Evolutionary conservation across 2,113 vertebrate species (phyloP).

Genomic region (Taxidea taxus): DNA sequence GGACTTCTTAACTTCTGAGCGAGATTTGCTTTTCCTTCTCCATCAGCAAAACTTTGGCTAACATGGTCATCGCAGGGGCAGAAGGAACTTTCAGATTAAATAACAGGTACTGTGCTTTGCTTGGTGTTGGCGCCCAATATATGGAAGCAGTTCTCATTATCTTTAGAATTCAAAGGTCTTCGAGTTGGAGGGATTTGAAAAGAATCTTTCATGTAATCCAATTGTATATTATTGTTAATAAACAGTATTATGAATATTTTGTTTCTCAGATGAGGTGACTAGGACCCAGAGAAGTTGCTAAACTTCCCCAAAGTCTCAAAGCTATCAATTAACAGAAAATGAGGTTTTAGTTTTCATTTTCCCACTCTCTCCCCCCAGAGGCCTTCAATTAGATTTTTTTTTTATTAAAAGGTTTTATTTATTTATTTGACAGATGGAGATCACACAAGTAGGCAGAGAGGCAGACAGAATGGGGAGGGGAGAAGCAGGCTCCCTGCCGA

Average conservation of each 20-base stretch:
- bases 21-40: background rate
- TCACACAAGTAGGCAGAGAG: no score
- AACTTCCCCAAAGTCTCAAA: background rate
- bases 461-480: no score
- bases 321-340: background rate
- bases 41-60: background rate
- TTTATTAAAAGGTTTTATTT: no score
- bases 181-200: background rate
- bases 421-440: no score
- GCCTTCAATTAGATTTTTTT: background rate
- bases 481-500: no score
- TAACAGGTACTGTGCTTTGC: no score
- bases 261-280: background rate
- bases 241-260: background rate
- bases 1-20: background rate
- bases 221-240: background rate
- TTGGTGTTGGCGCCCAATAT: background rate
- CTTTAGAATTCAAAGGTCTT: background rate
- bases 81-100: no score
- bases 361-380: background rate
- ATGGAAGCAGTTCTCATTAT: background rate
- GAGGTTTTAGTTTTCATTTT: background rate
- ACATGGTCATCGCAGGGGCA: background rate
- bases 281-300: background rate
- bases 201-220: background rate